Conservation (phyloP, 1,140 invertebrate species). For the Ceratitis capitata region DNA sequence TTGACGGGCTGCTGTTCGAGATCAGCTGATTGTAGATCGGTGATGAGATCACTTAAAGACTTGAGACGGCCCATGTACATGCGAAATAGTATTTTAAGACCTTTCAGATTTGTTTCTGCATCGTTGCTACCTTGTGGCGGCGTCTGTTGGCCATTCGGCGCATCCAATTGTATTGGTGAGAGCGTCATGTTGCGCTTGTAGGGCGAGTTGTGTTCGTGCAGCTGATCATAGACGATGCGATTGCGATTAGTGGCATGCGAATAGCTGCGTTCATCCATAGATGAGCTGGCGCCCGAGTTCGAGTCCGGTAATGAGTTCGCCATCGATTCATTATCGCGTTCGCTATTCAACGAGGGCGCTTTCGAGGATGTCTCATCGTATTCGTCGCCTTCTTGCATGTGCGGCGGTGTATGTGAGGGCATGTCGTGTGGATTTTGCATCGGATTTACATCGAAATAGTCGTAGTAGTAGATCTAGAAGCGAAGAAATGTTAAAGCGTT, state of each 20-base stretch:
- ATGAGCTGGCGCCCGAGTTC: conserved; percentile 53
- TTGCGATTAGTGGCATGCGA: conserved; percentile 51
- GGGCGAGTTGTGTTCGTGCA: conserved; percentile 59
- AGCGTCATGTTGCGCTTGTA: conserved; percentile 56
- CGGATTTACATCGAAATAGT: conserved; percentile 58
- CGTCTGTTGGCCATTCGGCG: background rate
- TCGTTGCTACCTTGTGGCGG: conserved; percentile 8
- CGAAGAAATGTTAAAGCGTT: background rate
- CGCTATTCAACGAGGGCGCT: conserved; percentile 56
- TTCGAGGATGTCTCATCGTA: conserved; percentile 58
- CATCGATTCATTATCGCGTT: conserved; percentile 58
- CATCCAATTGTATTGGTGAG: conserved; percentile 42
- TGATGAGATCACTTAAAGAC: conserved; percentile 58
- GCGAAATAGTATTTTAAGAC: conserved; percentile 62
- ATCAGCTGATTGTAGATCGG: conserved; percentile 58
- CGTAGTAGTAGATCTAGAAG: conserved; percentile 57
- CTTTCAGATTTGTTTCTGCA: conserved; percentile 56
- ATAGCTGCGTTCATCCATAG: conserved; percentile 54
- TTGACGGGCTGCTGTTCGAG: conserved; percentile 55
- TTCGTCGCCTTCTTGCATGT: conserved; percentile 55
- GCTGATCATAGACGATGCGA: conserved; percentile 59
- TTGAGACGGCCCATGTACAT: conserved; percentile 63
- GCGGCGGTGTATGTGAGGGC: conserved; percentile 54
- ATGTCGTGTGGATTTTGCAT: conserved; percentile 52
- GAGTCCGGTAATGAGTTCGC: conserved; percentile 51